A percentile compares a stretch with the other conserved stretches of the same genome.
Conservation (phyloP, 2,113 vertebrate genomes). For the Crotalus viridis region DNA sequence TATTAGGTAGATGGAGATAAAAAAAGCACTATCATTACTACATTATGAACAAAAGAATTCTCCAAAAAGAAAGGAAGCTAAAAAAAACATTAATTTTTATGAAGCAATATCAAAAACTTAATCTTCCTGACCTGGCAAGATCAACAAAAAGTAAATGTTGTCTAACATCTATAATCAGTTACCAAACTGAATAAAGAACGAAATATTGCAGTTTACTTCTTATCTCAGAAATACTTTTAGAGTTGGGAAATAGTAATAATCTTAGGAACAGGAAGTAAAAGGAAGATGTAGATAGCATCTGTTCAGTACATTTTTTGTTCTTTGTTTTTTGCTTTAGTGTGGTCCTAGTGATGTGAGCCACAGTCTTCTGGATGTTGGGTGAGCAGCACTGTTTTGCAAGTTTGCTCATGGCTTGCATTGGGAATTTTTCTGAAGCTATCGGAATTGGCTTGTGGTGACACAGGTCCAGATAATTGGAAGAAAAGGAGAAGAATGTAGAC, state of each 20-base stretch:
- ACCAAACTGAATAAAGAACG: neutral
- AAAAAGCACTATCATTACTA: neutral
- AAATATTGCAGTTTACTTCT: neutral
- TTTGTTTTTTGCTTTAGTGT: neutral
- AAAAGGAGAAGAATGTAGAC: neutral
- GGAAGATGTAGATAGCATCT: neutral
- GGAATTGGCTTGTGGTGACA: neutral
- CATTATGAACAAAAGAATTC: neutral
- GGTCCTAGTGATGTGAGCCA: neutral
- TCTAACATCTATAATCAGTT: neutral
- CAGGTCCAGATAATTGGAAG: neutral
- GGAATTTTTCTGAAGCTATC: neutral
- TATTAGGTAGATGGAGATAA: neutral
- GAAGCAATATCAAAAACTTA: neutral
- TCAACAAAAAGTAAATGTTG: neutral
- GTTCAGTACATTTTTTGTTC: neutral
- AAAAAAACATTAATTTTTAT: neutral
- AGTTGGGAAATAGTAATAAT: neutral
- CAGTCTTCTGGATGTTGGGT: neutral
- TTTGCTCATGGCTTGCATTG: neutral
- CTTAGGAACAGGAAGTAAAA: neutral
- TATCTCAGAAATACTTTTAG: neutral
- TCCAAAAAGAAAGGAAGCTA: neutral
- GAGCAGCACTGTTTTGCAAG: neutral
- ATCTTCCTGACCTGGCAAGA: neutral